Evolutionary conservation across 2,113 vertebrate genomes (phyloP).

Genomic region (Sander vitreus): DNA sequence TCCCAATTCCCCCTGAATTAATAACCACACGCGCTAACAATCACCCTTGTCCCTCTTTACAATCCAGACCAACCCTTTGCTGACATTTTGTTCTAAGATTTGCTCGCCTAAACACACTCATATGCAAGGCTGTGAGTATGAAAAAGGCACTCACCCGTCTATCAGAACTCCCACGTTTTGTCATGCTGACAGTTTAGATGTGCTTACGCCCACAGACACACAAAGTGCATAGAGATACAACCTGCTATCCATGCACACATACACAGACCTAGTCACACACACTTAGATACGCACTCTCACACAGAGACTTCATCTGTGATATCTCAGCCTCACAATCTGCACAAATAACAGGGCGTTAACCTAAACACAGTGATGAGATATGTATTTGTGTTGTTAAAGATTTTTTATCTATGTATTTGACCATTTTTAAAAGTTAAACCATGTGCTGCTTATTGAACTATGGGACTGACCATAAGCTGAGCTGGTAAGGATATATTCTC

Average conservation of each 20-base stretch:
- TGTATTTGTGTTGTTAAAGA: constrained; percentile 31
- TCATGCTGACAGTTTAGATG: constrained; percentile 77
- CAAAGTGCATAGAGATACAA: constrained; percentile 61
- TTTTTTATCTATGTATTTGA: constrained; percentile 40
- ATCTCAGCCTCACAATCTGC: constrained; percentile 57
- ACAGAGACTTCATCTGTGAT: constrained; percentile 54
- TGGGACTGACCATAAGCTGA: constrained; percentile 15
- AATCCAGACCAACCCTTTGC: constrained; percentile 35
- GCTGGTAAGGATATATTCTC: constrained; percentile 17
- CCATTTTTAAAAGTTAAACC: constrained; percentile 28
- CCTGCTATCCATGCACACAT: neutral
- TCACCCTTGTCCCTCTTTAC: constrained; percentile 33
- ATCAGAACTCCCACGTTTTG: constrained; percentile 76
- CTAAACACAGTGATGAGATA: constrained; percentile 27
- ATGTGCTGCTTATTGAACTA: constrained; percentile 56
- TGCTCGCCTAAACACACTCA: constrained; percentile 41
- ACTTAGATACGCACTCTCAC: constrained; percentile 37
- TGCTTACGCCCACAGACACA: constrained; percentile 70
- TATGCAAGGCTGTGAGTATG: constrained; percentile 40
- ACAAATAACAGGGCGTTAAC: constrained; percentile 37
- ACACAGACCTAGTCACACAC: constrained; percentile 41
- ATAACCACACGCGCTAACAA: constrained; percentile 44
- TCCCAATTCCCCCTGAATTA: constrained; percentile 5
- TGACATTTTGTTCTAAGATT: constrained; percentile 56
- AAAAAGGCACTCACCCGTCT: constrained; percentile 74